Conservation (phyloP, 2,113 vertebrate genomes). For the Galemys pyrenaicus region DNA sequence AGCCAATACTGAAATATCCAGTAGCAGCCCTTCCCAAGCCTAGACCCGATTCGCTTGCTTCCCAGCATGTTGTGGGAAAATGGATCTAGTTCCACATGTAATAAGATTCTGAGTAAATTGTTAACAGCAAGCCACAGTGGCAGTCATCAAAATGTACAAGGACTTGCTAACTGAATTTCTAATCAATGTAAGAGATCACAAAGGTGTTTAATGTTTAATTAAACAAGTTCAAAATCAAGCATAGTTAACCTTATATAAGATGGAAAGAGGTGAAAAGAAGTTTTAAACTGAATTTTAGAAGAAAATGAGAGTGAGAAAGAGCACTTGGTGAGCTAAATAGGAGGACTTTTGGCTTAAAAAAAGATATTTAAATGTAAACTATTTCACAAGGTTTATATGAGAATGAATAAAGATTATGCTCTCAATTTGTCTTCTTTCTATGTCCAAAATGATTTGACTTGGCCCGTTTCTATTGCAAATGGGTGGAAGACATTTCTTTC, state of each 20-base stretch:
- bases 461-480: neutral
- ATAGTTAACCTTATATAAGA: slow-evolving; percentile 6
- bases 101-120: slow-evolving; percentile 81
- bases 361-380: slow-evolving; percentile 54
- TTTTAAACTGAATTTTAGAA: slow-evolving; percentile 27
- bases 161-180: slow-evolving; percentile 77
- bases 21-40: slow-evolving; percentile 67
- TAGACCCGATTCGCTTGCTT: slow-evolving; percentile 82
- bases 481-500: neutral
- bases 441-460: slow-evolving; percentile 21
- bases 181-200: slow-evolving; percentile 51
- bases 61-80: slow-evolving; percentile 79
- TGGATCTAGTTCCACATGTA: slow-evolving; percentile 80
- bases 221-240: neutral
- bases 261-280: neutral
- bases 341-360: slow-evolving; percentile 50
- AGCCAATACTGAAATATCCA: slow-evolving; percentile 64
- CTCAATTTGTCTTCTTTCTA: slow-evolving; percentile 13
- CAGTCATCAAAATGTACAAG: slow-evolving; percentile 77
- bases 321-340: slow-evolving; percentile 23
- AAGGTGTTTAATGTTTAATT: slow-evolving; percentile 34
- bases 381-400: slow-evolving; percentile 30
- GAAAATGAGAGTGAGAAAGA: neutral
- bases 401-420: slow-evolving; percentile 49
- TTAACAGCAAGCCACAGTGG: slow-evolving; percentile 80